phyloP scores from a whole-genome alignment of 2,797 vertebrate species.

The Thaleichthys pacificus region DNA sequence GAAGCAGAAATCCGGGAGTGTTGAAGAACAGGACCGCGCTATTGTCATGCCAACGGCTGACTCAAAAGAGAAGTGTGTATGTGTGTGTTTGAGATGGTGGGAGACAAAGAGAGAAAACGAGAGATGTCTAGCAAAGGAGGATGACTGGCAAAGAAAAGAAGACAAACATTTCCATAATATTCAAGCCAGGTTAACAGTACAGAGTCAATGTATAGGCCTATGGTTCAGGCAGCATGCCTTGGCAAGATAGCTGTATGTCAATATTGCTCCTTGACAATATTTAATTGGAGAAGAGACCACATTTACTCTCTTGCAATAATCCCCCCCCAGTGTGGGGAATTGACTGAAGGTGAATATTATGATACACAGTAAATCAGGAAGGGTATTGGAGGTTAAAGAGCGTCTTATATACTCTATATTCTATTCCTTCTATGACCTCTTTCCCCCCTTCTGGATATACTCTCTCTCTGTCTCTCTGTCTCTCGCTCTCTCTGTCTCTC shows the following conservation, averaged over 20 bases:
- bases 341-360: neutral
- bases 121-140: neutral
- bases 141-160: neutral
- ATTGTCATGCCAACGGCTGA: constrained; percentile 32
- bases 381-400: neutral
- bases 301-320: neutral
- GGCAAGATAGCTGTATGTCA: constrained; percentile 1
- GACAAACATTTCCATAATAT: neutral
- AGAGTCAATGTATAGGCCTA: neutral
- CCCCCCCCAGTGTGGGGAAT: neutral
- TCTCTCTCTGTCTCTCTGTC: neutral
- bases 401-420: neutral
- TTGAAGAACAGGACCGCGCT: constrained; percentile 34
- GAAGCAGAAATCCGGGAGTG: constrained; percentile 40
- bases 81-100: neutral
- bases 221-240: neutral
- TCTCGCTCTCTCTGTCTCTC: neutral
- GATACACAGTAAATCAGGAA: neutral
- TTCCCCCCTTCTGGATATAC: neutral
- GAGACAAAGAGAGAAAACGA: neutral
- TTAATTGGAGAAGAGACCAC: neutral
- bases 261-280: constrained; percentile 1
- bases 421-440: neutral
- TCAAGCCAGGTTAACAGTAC: neutral
- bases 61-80: neutral